Percentiles rank a stretch among this genome's conserved stretches.
Evolutionary conservation across 2,113 vertebrate genomes (phyloP).

Genomic region (Solea solea): DNA sequence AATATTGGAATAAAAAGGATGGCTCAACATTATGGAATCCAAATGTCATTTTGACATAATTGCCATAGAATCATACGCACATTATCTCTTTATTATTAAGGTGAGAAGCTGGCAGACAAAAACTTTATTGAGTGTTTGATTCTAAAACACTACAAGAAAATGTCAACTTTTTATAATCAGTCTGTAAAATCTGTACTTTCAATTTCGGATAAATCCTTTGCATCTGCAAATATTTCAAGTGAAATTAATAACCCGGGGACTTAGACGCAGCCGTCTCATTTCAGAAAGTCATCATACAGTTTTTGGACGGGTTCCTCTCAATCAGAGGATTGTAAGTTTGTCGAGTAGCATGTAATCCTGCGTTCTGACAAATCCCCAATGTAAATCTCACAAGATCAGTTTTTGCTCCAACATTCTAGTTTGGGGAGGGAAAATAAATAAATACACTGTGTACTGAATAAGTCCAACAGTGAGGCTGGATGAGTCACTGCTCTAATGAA

Average conservation of each 20-base stretch:
- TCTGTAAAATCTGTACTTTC: not conserved
- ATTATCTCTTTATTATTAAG: no score
- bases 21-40: not conserved
- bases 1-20: not conserved
- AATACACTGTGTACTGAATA: constrained; percentile 18
- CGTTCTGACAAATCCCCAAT: constrained; percentile 48
- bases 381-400: constrained; percentile 42
- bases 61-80: no score
- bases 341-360: constrained; percentile 51
- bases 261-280: constrained; percentile 1
- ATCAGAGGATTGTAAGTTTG: constrained; percentile 42
- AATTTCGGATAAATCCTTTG: not conserved
- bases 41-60: no score
- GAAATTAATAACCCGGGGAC: not conserved
- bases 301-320: constrained; percentile 33
- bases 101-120: no score
- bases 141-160: not conserved
- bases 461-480: not conserved
- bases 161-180: not conserved
- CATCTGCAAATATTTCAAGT: not conserved
- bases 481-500: not conserved
- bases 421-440: constrained; percentile 24
- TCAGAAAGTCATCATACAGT: not conserved
- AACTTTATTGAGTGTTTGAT: no score
- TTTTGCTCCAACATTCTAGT: constrained; percentile 34